These are phyloP conservation scores for Epirrhoe alternata DNA, from an alignment of 2,888 invertebrate species.

Conservation along the genomic window DNA sequence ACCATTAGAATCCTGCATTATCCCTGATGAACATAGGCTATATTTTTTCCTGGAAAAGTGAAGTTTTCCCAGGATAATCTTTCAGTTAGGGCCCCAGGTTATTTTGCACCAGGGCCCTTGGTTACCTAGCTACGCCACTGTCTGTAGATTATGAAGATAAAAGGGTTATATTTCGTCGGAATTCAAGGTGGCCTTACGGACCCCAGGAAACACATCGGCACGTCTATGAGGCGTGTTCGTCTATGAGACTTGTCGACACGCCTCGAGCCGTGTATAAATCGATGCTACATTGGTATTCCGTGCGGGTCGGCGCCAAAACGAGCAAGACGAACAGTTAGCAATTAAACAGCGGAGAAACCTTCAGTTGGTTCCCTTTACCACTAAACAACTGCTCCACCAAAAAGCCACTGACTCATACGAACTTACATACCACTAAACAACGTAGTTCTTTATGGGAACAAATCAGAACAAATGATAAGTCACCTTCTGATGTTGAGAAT, in stretches of 20 bases:
- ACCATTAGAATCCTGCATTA: no score
- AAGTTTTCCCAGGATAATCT: no score
- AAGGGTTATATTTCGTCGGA: background rate
- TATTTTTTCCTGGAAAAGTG: no score
- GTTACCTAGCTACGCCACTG: no score
- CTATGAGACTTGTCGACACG: conserved; percentile 11
- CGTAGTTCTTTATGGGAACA: no score
- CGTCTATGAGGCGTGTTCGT: background rate
- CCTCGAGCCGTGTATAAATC: conserved; percentile 17
- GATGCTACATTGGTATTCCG: conserved; percentile 25
- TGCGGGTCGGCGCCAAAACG: conserved; percentile 16
- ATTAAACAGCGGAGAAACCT: conserved; percentile 7
- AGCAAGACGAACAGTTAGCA: conserved; percentile 19
- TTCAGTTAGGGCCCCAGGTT: no score
- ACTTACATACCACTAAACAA: background rate
- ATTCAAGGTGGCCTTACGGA: background rate
- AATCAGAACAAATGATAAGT: no score
- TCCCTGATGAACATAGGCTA: no score
- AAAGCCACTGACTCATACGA: no score
- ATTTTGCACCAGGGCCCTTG: no score
- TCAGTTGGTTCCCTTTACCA: background rate
- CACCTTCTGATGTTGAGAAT: no score
- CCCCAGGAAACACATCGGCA: background rate
- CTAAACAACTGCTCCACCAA: background rate
- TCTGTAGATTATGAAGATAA: no score